phyloP scores from a whole-genome alignment of 2,113 vertebrate genomes.

The Mormoops blainvillei region DNA sequence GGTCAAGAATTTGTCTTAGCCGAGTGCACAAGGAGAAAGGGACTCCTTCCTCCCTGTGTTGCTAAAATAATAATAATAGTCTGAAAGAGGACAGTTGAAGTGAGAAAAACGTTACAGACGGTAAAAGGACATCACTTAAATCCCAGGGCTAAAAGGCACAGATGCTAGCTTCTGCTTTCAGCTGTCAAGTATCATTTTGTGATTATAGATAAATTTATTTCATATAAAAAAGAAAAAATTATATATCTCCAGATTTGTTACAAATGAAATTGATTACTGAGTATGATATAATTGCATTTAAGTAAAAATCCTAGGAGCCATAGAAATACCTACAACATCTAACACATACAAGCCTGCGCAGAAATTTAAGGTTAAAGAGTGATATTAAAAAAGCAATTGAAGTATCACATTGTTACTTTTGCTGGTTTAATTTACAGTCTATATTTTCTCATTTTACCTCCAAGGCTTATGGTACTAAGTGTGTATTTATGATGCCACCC shows the following conservation, averaged over 20 bases:
- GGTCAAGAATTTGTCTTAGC: not conserved
- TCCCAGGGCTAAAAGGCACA: not conserved
- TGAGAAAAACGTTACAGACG: not conserved
- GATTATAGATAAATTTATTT: not conserved
- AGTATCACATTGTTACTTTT: conserved; percentile 25
- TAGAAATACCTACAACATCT: not conserved
- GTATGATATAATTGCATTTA: not conserved
- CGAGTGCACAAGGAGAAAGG: not conserved
- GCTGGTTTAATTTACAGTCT: conserved; percentile 29
- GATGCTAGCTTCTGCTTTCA: not conserved
- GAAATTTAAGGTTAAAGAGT: not conserved
- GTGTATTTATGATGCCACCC: not conserved
- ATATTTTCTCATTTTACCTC: not conserved
- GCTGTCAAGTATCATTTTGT: not conserved
- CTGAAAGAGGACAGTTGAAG: not conserved
- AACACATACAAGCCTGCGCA: not conserved
- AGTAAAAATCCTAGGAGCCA: not conserved
- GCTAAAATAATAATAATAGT: not conserved
- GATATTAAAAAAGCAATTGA: conserved; percentile 6
- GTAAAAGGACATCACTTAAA: not conserved
- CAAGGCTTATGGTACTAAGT: not conserved
- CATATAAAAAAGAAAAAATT: not conserved
- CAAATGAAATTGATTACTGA: conserved; percentile 1
- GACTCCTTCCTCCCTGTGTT: not conserved
- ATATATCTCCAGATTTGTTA: not conserved